Conservation (phyloP, 2,888 invertebrate species). For the Ornithoptera alexandrae region DNA sequence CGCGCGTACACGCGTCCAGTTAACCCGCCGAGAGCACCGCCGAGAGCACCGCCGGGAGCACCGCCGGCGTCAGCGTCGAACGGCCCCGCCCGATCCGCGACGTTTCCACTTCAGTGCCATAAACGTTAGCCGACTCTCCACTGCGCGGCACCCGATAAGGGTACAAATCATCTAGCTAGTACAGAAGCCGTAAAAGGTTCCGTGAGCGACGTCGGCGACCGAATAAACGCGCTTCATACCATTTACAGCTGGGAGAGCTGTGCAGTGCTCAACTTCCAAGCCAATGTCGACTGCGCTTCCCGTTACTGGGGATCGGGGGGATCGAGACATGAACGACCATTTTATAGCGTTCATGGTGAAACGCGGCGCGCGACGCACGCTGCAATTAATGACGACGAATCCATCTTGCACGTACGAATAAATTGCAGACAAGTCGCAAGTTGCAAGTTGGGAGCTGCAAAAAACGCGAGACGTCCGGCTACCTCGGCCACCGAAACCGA, state of each 20-base stretch:
- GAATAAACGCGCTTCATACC: slow-evolving; percentile 19
- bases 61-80: slow-evolving; percentile 55
- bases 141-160: slow-evolving; percentile 45
- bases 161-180: slow-evolving; percentile 43
- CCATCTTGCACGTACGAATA: slow-evolving; percentile 72
- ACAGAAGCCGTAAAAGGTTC: slow-evolving; percentile 36
- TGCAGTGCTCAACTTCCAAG: slow-evolving; percentile 10
- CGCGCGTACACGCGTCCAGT: slow-evolving; percentile 54
- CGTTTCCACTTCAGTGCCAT: slow-evolving; percentile 57
- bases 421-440: slow-evolving; percentile 60
- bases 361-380: slow-evolving; percentile 34
- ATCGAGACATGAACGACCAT: slow-evolving; percentile 17
- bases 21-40: slow-evolving; percentile 52
- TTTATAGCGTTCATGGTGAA: slow-evolving; percentile 22
- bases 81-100: slow-evolving; percentile 46
- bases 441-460: slow-evolving; percentile 26
- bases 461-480: too few species aligned
- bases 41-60: slow-evolving; percentile 48
- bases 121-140: slow-evolving; percentile 42
- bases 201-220: slow-evolving; percentile 1
- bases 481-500: slow-evolving; percentile 20
- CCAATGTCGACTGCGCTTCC: slow-evolving; percentile 8
- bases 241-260: slow-evolving; percentile 23
- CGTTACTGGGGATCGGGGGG: slow-evolving; percentile 3
- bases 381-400: slow-evolving; percentile 67